Conservation (phyloP, 2,797 vertebrate genomes). For the Staurois parvus region DNA sequence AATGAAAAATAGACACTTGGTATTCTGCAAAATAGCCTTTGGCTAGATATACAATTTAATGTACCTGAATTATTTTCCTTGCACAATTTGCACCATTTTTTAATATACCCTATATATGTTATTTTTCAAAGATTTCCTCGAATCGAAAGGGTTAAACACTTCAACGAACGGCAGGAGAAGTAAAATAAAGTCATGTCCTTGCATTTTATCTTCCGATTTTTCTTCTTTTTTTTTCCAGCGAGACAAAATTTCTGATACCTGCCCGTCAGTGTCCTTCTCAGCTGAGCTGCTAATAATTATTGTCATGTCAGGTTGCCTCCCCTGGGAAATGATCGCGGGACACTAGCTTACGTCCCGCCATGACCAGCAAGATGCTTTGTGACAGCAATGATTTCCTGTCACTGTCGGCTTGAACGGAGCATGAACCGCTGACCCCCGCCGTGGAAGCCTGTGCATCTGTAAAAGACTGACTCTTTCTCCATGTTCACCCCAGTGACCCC, state of each 20-base stretch:
- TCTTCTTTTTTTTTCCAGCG: neutral
- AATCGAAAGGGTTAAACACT: neutral
- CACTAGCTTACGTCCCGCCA: slow-evolving; percentile 38
- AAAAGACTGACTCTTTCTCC: slow-evolving; percentile 21
- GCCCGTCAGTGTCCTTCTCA: slow-evolving; percentile 11
- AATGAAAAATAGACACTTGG: neutral
- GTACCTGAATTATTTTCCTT: neutral
- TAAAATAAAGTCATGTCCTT: neutral
- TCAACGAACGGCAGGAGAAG: neutral
- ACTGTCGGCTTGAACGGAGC: slow-evolving; percentile 24
- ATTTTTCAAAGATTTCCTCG: no score
- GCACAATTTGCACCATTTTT: no score
- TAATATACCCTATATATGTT: no score
- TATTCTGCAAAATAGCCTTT: neutral
- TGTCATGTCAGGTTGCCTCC: slow-evolving; percentile 50
- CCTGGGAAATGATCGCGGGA: slow-evolving; percentile 37
- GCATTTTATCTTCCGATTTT: neutral
- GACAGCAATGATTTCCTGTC: slow-evolving; percentile 54
- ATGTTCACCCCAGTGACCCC: slow-evolving; percentile 7
- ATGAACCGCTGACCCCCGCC: slow-evolving; percentile 59
- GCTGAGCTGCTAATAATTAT: slow-evolving; percentile 42
- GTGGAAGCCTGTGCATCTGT: slow-evolving; percentile 58
- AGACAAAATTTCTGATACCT: neutral
- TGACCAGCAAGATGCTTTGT: slow-evolving; percentile 36
- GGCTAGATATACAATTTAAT: neutral